Conservation (phyloP, 1,140 invertebrate genomes). For the Magallana gigas region DNA sequence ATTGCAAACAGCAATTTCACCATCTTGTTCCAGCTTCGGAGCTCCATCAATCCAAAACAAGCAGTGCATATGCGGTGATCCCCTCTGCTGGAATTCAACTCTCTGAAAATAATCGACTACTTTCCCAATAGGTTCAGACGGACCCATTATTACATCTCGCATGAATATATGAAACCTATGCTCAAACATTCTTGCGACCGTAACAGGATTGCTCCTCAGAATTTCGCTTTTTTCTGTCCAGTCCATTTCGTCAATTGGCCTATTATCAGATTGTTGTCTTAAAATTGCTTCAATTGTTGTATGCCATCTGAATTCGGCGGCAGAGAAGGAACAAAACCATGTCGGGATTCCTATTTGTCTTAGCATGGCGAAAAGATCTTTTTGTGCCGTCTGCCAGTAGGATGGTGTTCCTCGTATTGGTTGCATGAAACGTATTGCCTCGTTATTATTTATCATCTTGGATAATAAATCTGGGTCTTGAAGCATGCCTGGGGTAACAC, state of each 20-base stretch:
- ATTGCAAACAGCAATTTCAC: too few relatives aligned
- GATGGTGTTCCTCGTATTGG: conserved; percentile 54
- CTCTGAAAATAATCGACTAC: conserved; percentile 4
- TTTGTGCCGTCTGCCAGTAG: conserved; percentile 45
- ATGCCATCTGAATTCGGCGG: background rate
- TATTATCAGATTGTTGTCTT: conserved; percentile 49
- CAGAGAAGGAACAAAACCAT: too few relatives aligned
- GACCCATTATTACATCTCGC: conserved; percentile 39
- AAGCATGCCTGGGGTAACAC: conserved; percentile 40
- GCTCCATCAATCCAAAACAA: too few relatives aligned
- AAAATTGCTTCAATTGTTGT: conserved; percentile 62
- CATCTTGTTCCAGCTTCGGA: too few relatives aligned
- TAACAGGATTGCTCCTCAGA: conserved; percentile 43
- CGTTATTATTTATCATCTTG: conserved; percentile 44
- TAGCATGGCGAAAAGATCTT: too few relatives aligned
- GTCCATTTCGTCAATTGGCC: background rate
- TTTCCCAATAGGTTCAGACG: conserved; percentile 55
- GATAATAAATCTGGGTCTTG: conserved; percentile 23
- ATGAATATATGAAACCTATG: conserved; percentile 39
- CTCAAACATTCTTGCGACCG: conserved; percentile 45
- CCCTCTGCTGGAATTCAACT: too few relatives aligned
- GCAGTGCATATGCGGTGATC: too few relatives aligned
- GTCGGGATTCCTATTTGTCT: too few relatives aligned
- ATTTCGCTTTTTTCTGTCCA: background rate
- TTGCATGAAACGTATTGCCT: conserved; percentile 58